Evolutionary conservation across 1,140 invertebrate species (phyloP), one percentile per base, ranked within the genome.

Genomic region (Acarapis woodi): DNA sequence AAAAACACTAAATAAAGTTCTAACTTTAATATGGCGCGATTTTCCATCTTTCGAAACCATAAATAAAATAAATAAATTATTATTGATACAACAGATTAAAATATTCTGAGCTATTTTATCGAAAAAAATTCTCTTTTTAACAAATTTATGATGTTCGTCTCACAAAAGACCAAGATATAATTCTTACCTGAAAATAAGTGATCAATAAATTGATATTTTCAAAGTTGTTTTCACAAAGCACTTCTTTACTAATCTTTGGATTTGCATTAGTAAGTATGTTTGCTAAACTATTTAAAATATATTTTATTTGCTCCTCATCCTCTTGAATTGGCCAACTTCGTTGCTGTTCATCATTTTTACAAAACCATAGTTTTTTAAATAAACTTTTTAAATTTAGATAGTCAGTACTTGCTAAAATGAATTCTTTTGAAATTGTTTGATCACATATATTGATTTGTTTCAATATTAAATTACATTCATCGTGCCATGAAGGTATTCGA

Each of bases 271-370:
- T 77, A 60, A 87, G 58, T 51, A 88, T 77, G 35, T 71, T 76
- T 6, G 74, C 68, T 12, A 87, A 58, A 51, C 85, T 75, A 34
- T 70, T 64, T 6, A 87, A 62, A 49, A 78, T 71, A 42, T 73
- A 69, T 28, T 68, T 65, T 49, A 88, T 87, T 39, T 72, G 68
- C 36, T 64, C 63, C 47, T 85, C 77, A 55, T 90, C 80, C 55
- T 87, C 79, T 55, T 87, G 73, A 3, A 88, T 57, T 49, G 78
- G 75, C 80, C 80, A 88, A 44, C 73, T 79, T 45, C 82, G 61
- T 48, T 90, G 80, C 50, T 90, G 79, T 0, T 78, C 76, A 50
- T 88, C 80, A 53, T 85, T 77, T 45, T 82, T 82, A 44, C 76
- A 79, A 32, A 68, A 71, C 9, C 71, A 73, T 35, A 90, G 55